Percentiles rank a stretch among this genome's conserved stretches.
These are phyloP conservation scores for Tapirus terrestris DNA, from an alignment of 2,113 vertebrate species.

Conservation along the genomic window DNA sequence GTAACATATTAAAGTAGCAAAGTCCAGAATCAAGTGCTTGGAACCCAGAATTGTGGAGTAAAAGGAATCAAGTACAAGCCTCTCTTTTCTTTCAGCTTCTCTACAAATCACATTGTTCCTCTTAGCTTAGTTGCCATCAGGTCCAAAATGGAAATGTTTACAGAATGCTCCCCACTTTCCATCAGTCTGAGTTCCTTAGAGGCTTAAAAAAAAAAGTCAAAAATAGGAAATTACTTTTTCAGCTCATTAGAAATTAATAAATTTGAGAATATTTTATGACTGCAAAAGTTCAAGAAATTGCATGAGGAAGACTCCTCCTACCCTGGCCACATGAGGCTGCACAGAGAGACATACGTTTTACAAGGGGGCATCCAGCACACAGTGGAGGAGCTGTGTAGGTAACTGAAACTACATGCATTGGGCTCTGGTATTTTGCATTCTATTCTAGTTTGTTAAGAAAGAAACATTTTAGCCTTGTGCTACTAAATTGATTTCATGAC, in stretches of 20 bases:
- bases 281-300: not conserved
- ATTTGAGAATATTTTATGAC: not conserved
- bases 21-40: not conserved
- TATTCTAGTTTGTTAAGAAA: not conserved
- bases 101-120: not conserved
- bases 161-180: not conserved
- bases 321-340: not conserved
- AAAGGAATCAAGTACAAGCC: not conserved
- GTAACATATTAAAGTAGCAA: not conserved
- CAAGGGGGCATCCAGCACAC: fast-evolving
- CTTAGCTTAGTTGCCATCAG: not conserved
- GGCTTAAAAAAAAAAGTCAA: not conserved
- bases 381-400: not conserved
- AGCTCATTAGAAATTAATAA: not conserved
- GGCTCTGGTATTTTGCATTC: not conserved
- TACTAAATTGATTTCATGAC: not conserved
- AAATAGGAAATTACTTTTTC: not conserved
- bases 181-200: not conserved
- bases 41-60: not conserved
- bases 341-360: not conserved
- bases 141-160: not conserved
- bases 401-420: not conserved
- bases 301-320: not conserved
- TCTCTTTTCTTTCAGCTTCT: not conserved
- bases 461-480: not conserved